Evolutionary conservation across 2,113 vertebrate genomes (phyloP).

Genomic region (Aegithalos caudatus): DNA sequence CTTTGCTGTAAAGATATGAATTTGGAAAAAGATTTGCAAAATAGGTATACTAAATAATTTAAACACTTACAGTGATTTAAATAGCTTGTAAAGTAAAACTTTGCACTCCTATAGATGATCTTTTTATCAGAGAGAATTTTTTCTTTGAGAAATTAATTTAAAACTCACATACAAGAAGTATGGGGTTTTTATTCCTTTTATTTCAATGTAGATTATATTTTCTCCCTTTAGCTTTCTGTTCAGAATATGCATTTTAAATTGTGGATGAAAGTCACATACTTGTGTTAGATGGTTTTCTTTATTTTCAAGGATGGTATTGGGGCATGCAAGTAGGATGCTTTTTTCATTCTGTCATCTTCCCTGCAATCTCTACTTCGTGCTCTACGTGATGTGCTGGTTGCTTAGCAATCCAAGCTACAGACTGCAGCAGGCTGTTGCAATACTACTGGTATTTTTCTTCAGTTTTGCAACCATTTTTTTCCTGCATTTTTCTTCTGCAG

Average conservation of each 20-base stretch:
- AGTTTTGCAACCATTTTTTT: neutral
- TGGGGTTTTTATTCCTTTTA: neutral
- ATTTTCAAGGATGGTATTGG: neutral
- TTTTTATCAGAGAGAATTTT: neutral
- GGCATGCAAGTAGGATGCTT: neutral
- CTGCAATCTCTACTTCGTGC: neutral
- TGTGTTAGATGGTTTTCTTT: neutral
- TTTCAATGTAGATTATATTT: neutral
- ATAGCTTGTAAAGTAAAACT: neutral
- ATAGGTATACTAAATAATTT: neutral
- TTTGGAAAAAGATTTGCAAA: neutral
- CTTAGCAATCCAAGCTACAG: slow-evolving; percentile 36
- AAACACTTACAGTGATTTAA: neutral
- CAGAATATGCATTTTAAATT: neutral
- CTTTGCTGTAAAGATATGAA: neutral
- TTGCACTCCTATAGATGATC: neutral
- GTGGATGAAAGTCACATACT: neutral
- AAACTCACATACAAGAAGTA: neutral
- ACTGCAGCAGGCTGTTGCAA: neutral
- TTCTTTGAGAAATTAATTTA: neutral
- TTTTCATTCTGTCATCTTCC: neutral
- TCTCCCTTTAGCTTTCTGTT: neutral
- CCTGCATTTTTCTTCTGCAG: neutral
- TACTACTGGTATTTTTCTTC: neutral
- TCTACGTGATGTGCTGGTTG: neutral